Evolutionary conservation across 2,888 invertebrate species (phyloP), one percentile per base, ranked within the genome.

Genomic region (Bibio marci): DNA sequence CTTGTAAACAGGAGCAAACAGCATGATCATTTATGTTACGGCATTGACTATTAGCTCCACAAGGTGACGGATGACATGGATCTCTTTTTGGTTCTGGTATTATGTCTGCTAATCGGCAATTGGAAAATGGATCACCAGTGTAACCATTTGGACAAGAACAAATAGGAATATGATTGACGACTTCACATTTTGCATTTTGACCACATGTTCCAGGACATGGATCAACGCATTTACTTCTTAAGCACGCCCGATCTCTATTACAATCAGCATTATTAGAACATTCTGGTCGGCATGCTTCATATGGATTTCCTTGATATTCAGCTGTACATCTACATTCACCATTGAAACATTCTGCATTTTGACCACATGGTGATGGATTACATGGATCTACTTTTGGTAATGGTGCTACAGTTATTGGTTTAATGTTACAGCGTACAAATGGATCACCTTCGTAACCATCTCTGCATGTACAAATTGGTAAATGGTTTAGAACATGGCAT

Each of bases 201-300:
- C 80, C 81, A 53, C 81, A 82, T 11, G 77, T 76, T 43, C 79
- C 80, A 33, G 74, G 71, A 48, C 81, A 82, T 26, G 80, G 80
- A 54, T 82, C 76, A 30, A 70, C 66, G 50, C 81, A 82, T 51
- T 72, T 71, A 42, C 74, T 71, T 49, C 77, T 76, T 44, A 77
- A 69, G 48, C 81, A 82, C 13, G 79, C 73, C 49, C 73, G 64
- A 47, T 71, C 67, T 32, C 75, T 66, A 41, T 71, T 60, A 54
- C 81, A 82, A 49, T 82, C 81, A 11, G 75, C 71, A 49, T 78
- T 80, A 35, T 73, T 71, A 1, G 75, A 71, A 52, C 81, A 82
- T 60, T 82, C 81, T 6, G 80, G 80, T 44, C 80, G 66, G 53
- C 81, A 82, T 6, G 53, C 47, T 59, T 67, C 65, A 42, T 71